Percentiles rank a stretch among this genome's conserved stretches.
phyloP scores from a whole-genome alignment of 2,797 vertebrate genomes.

The Gila robusta region DNA sequence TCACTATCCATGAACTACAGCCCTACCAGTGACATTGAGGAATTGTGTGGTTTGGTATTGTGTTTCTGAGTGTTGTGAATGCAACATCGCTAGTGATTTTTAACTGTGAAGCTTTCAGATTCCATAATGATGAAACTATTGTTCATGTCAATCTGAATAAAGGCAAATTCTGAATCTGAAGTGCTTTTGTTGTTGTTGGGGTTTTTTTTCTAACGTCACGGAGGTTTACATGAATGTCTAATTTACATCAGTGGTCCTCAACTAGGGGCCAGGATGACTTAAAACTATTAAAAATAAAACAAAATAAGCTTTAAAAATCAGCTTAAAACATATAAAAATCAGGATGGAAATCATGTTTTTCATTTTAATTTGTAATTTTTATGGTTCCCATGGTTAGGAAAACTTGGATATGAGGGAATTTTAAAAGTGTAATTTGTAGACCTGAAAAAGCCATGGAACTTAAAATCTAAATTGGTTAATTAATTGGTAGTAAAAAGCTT shows the following conservation, averaged over 20 bases:
- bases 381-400: background rate
- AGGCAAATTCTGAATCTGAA: slow-evolving; percentile 57
- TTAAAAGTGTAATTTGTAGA: background rate
- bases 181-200: slow-evolving; percentile 28
- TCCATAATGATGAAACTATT: slow-evolving; percentile 65
- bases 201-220: slow-evolving; percentile 16
- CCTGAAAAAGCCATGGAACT: background rate
- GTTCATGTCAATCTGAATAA: slow-evolving; percentile 61
- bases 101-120: slow-evolving; percentile 73
- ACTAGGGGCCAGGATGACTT: background rate
- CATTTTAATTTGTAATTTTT: background rate
- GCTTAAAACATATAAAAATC: background rate
- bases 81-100: slow-evolving; percentile 65
- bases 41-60: slow-evolving; percentile 58
- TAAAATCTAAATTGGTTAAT: background rate
- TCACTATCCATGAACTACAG: slow-evolving; percentile 46
- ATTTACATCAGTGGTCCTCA: background rate
- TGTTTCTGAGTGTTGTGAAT: slow-evolving; percentile 72
- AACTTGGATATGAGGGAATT: background rate
- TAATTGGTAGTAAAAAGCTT: background rate
- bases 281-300: background rate
- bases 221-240: background rate
- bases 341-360: background rate
- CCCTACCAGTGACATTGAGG: slow-evolving; percentile 65
- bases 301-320: background rate